Evolutionary conservation across 2,797 vertebrate genomes (phyloP).

Genomic region (Phyllotis vaccarum): DNA sequence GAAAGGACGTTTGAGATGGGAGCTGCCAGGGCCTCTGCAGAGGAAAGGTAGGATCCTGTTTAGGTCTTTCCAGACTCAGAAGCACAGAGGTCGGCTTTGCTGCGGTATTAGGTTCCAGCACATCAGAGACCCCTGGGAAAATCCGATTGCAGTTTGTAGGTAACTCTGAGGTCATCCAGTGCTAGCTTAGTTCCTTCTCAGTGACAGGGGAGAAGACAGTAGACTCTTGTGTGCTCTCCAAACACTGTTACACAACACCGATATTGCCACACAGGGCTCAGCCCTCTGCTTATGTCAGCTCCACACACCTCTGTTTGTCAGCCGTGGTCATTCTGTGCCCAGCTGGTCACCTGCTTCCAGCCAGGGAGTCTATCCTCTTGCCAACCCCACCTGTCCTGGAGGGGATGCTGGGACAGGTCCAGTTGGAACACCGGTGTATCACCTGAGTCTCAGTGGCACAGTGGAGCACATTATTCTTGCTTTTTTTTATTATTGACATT

Average conservation of each 20-base stretch:
- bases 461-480: neutral
- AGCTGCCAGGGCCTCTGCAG: neutral
- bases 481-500: neutral
- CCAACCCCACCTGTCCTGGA: neutral
- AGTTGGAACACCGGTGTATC: neutral
- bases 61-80: neutral
- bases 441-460: neutral
- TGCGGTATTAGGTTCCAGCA: neutral
- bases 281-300: neutral
- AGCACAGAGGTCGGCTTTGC: neutral
- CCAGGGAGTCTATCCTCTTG: neutral
- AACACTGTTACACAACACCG: neutral
- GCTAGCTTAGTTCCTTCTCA: neutral
- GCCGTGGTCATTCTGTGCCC: neutral
- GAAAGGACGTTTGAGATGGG: neutral
- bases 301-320: constrained; percentile 13
- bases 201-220: neutral
- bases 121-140: neutral
- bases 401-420: neutral
- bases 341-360: neutral
- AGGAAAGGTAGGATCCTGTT: neutral
- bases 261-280: neutral
- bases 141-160: no score
- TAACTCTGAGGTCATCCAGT: neutral
- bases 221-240: neutral